Evolutionary conservation across 2,888 invertebrate species (phyloP).

Genomic region (Eupithecia insigniata): DNA sequence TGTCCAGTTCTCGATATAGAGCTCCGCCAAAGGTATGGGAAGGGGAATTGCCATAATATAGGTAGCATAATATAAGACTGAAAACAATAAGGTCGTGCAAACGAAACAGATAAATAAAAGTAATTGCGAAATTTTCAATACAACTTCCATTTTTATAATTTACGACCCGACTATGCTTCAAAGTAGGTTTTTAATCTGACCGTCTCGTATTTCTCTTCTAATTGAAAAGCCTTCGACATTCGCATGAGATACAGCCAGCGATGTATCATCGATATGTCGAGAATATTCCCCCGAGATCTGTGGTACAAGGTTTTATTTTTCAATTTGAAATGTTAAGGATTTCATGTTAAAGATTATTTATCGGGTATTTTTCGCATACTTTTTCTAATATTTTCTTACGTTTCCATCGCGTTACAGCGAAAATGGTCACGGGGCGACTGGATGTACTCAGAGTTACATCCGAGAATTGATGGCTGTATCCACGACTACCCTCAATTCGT

Average conservation of each 20-base stretch:
- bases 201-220: conserved; percentile 24
- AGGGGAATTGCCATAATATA: neutral
- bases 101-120: neutral
- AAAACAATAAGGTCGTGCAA: neutral
- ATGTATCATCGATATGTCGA: conserved; percentile 21
- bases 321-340: no score
- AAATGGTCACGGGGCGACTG: no score
- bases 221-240: conserved; percentile 28
- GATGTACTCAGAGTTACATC: no score
- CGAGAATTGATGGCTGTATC: no score
- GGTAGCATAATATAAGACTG: neutral
- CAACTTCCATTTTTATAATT: neutral
- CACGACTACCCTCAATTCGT: no score
- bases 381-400: no score
- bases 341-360: no score
- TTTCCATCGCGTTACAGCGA: no score
- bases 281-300: neutral
- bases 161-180: neutral
- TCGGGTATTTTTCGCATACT: no score
- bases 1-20: no score
- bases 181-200: conserved; percentile 24
- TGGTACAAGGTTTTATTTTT: neutral
- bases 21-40: no score
- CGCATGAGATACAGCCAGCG: conserved; percentile 18
- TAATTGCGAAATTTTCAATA: neutral